Conservation (phyloP, 1,140 invertebrate genomes). For the Heliconius hermathena region DNA sequence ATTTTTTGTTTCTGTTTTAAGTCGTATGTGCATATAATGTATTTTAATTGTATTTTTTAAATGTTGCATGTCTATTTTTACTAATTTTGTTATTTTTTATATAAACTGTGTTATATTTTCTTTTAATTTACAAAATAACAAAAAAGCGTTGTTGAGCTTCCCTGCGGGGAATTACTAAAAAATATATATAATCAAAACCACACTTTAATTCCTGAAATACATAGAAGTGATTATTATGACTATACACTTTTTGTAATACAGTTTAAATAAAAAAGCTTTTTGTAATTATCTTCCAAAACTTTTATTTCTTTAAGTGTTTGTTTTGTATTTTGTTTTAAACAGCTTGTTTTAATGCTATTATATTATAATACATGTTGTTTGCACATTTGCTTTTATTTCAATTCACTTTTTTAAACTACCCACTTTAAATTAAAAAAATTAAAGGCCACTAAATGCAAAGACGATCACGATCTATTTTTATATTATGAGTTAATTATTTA, state of each 20-base stretch:
- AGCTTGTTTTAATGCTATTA: conserved; percentile 3
- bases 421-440: background rate
- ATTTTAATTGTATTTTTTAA: background rate
- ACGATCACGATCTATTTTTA: background rate
- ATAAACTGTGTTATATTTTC: background rate
- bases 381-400: background rate
- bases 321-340: background rate
- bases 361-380: background rate
- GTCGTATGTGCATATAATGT: background rate
- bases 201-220: too few relatives aligned
- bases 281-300: background rate
- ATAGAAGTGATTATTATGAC: too few relatives aligned
- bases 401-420: background rate
- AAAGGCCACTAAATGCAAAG: background rate
- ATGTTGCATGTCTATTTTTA: conserved; percentile 18
- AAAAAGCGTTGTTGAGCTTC: too few relatives aligned
- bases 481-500: background rate
- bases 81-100: conserved; percentile 7
- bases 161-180: too few relatives aligned
- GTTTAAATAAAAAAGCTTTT: background rate
- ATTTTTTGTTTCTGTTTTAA: conserved; percentile 9
- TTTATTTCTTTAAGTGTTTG: background rate
- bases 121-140: background rate
- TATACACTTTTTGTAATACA: background rate
- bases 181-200: too few relatives aligned